Evolutionary conservation across 2,888 invertebrate species (phyloP).

Genomic region (Dasysyrphus albostriatus): DNA sequence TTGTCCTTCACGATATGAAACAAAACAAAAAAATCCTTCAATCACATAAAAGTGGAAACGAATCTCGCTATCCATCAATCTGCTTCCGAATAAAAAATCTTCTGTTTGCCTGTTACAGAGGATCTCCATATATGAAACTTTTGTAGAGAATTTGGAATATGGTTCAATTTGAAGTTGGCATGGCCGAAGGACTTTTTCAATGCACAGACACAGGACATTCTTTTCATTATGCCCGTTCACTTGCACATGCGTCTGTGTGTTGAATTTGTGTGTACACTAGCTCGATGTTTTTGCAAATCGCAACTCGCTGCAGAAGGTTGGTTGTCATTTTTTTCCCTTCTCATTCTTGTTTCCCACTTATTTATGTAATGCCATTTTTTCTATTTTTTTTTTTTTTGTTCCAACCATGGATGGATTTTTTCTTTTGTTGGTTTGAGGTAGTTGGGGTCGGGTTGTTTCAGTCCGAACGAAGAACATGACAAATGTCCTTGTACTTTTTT

Average conservation of each 20-base stretch:
- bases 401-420: slow-evolving; percentile 46
- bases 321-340: slow-evolving; percentile 47
- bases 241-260: slow-evolving; percentile 48
- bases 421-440: background rate
- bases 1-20: background rate
- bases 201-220: slow-evolving; percentile 53
- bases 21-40: slow-evolving; percentile 3
- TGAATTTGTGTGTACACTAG: slow-evolving; percentile 31
- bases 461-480: slow-evolving; percentile 44
- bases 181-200: slow-evolving; percentile 59
- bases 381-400: slow-evolving; percentile 23
- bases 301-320: slow-evolving; percentile 56
- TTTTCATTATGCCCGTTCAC: slow-evolving; percentile 53
- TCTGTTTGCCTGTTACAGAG: slow-evolving; percentile 12
- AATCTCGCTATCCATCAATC: slow-evolving; percentile 22
- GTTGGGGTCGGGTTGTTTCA: slow-evolving; percentile 4
- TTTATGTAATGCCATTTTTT: slow-evolving; percentile 50
- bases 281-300: slow-evolving; percentile 58
- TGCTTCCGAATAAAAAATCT: background rate
- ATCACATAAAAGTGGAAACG: slow-evolving; percentile 4
- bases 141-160: slow-evolving; percentile 49
- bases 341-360: slow-evolving; percentile 46
- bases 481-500: slow-evolving; percentile 57
- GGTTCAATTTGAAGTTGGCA: background rate
- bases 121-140: slow-evolving; percentile 51